Evolutionary conservation across 2,888 invertebrate genomes (phyloP).

Genomic region (Acanthosepion pharaonis): DNA sequence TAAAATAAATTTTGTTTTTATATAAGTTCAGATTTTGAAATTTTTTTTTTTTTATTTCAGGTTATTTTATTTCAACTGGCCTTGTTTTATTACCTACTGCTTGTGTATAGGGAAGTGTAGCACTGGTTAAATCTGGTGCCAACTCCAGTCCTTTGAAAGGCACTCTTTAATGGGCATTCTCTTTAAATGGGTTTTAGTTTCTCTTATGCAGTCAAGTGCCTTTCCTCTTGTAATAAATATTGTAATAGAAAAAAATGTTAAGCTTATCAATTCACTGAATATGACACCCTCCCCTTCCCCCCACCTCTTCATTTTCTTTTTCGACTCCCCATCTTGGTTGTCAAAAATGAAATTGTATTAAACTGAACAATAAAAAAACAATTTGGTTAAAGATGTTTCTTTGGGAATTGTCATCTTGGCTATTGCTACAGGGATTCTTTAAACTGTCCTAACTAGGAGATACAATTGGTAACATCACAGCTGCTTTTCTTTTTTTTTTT

Average conservation of each 20-base stretch:
- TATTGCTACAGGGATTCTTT: neutral
- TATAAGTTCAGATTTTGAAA: neutral
- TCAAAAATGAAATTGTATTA: constrained; percentile 33
- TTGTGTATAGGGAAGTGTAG: constrained; percentile 33
- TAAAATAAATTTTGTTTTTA: neutral
- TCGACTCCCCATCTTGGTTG: neutral
- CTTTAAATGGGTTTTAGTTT: constrained; percentile 22
- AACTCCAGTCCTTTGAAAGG: constrained; percentile 33
- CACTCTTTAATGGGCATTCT: constrained; percentile 2
- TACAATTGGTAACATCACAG: too few relatives aligned
- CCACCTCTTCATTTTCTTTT: neutral
- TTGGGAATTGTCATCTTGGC: constrained; percentile 22
- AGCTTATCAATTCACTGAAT: neutral
- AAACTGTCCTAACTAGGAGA: neutral
- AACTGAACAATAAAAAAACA: constrained; percentile 33
- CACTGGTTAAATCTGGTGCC: neutral
- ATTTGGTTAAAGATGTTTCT: constrained; percentile 3
- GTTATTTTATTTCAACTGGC: neutral
- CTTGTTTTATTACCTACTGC: neutral
- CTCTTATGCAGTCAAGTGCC: neutral
- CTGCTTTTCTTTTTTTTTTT: too few relatives aligned
- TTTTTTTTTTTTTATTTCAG: neutral
- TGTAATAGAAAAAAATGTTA: neutral
- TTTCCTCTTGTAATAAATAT: neutral
- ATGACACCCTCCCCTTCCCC: neutral